Base-by-base conservation (phyloP, 1,140 invertebrate genomes). In the Nymphalis io region DNA sequence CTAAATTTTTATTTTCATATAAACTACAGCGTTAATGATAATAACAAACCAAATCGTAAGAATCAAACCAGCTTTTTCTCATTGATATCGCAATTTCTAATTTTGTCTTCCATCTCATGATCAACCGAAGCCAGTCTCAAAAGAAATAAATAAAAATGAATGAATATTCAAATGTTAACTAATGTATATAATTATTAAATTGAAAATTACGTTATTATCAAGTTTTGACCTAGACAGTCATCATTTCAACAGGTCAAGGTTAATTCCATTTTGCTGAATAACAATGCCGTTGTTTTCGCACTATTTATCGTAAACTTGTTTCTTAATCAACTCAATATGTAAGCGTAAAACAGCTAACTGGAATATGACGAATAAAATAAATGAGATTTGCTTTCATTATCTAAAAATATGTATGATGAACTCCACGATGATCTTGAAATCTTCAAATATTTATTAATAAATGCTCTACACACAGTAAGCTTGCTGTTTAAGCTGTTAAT, bases 251-350 rank as follows among this genome's bases (percentile, higher is more conserved):
- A 3, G 20, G 51, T 55, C 51, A 55, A 55, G 51, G 51, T 27
- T 12, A n/a, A 15, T 20, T 55, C 21, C 10, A 55, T 55, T 15
- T 27, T 55, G 27, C 11, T 55, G 21, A 55, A 55, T n/a, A 55
- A 27, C 51, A 55, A 55, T 55, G 11, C 51, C 51, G 51, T 27
- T 55, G 23, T 55, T 55, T 55, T 55, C 21, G 21, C 51, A 55
- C 21, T 55, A 55, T 55, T 55, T 55, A 27, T 23, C 15, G 16
- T 55, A 55, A 55, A 55, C 51, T 6, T 18, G 51, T 55, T 55
- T 55, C 12, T 27, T 27, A 55, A 55, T 55, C 51, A 51, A 21
- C 48, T n/a, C n/a, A n/a, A 48, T 16, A 51, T 51, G 48, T 21
- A 11, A 51, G 48, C 20, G 48, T 51, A 21, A 51, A 21, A 10